Conservation (phyloP, 2,113 vertebrate species). For the Dromas ardeola region DNA sequence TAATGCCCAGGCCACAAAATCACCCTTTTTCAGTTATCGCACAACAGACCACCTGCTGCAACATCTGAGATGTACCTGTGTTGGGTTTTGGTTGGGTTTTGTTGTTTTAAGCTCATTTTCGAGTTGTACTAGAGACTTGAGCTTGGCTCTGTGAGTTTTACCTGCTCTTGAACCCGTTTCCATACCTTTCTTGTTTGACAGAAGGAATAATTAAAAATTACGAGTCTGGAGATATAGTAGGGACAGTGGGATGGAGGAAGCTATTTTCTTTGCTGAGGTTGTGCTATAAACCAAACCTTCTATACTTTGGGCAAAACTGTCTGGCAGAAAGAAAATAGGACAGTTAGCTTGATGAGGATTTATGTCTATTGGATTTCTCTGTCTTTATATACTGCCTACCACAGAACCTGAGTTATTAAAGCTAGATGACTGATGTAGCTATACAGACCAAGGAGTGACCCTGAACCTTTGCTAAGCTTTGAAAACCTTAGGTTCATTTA, state of each 20-base stretch:
- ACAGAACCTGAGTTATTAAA: neutral
- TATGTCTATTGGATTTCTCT: neutral
- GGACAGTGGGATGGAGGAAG: neutral
- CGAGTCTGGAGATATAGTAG: neutral
- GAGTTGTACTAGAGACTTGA: neutral
- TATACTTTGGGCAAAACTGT: neutral
- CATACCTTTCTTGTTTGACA: neutral
- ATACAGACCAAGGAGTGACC: neutral
- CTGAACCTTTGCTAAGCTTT: neutral
- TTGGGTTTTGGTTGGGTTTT: neutral
- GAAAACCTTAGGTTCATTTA: slow-evolving; percentile 8
- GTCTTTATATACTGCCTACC: neutral
- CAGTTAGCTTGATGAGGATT: slow-evolving; percentile 20
- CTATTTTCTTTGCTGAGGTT: neutral
- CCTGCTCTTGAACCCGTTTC: neutral
- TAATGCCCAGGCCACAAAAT: neutral
- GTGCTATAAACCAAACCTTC: neutral
- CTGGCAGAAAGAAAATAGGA: neutral
- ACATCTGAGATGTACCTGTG: neutral
- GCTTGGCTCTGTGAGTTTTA: neutral
- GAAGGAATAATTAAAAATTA: neutral
- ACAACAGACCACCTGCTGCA: neutral
- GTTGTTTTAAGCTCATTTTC: neutral
- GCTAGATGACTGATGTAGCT: neutral
- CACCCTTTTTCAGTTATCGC: neutral